These are phyloP conservation scores for Sphyrna mokarran DNA, from an alignment of 2,113 vertebrate species.

Conservation along the genomic window DNA sequence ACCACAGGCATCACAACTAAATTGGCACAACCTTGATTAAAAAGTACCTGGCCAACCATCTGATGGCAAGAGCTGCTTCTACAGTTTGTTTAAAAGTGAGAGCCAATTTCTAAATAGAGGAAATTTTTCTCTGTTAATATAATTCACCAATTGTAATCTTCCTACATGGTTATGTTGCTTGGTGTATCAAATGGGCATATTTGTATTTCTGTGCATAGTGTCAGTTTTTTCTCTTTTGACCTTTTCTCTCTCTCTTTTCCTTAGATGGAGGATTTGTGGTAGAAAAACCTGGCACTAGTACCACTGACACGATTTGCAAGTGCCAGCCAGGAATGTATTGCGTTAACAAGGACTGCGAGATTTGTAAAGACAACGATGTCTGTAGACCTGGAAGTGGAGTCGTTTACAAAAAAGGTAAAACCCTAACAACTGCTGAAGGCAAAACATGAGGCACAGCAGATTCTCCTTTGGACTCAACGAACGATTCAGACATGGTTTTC, in stretches of 20 bases:
- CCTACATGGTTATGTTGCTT: neutral
- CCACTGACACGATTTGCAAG: neutral
- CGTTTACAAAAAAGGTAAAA: neutral
- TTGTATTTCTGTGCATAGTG: neutral
- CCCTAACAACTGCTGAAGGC: neutral
- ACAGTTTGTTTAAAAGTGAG: neutral
- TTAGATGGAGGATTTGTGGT: slow-evolving; percentile 27
- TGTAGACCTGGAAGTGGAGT: neutral
- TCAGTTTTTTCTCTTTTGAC: neutral
- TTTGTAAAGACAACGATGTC: neutral
- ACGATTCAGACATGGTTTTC: neutral
- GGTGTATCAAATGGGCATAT: neutral
- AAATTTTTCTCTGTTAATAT: neutral
- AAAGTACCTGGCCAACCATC: neutral
- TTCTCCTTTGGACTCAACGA: neutral
- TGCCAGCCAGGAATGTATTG: neutral
- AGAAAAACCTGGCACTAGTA: neutral
- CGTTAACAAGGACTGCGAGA: slow-evolving; percentile 16
- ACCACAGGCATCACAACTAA: neutral
- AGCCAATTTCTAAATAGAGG: neutral
- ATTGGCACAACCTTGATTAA: neutral
- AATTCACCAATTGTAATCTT: neutral
- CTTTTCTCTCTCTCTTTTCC: neutral
- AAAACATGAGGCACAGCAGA: neutral
- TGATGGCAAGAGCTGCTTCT: neutral